Evolutionary conservation across 2,797 vertebrate genomes (phyloP).

Genomic region (Synanceia verrucosa): DNA sequence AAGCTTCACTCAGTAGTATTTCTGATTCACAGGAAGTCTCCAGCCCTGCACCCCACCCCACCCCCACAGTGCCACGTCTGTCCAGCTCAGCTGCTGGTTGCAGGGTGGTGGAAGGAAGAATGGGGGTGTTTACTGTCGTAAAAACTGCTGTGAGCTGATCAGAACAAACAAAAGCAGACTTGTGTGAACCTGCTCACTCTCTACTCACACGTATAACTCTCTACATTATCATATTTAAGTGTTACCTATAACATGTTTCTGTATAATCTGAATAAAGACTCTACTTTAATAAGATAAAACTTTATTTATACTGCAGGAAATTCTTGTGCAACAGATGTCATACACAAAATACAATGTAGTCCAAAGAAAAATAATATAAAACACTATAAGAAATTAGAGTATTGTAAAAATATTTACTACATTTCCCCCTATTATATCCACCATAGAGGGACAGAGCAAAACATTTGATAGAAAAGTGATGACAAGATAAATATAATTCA

Average conservation of each 20-base stretch:
- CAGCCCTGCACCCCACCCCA: conserved; percentile 48
- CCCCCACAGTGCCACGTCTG: conserved; percentile 72
- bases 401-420: not conserved
- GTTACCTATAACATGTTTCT: no score
- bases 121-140: conserved; percentile 11
- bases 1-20: conserved; percentile 14
- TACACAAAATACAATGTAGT: no score
- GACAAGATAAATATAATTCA: not conserved
- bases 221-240: not conserved
- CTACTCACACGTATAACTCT: not conserved
- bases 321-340: no score
- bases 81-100: conserved; percentile 46
- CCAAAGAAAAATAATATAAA: no score
- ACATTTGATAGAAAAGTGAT: not conserved
- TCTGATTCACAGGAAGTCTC: conserved; percentile 5
- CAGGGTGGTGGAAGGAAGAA: conserved; percentile 42
- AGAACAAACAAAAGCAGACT: not conserved
- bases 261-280: not conserved
- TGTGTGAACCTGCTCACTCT: not conserved
- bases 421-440: not conserved
- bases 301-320: no score
- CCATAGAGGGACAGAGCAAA: not conserved
- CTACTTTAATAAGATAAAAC: no score
- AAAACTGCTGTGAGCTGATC: conserved; percentile 7
- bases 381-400: no score